Conservation (phyloP, 2,888 invertebrate species). For the Margaritifera margaritifera region DNA sequence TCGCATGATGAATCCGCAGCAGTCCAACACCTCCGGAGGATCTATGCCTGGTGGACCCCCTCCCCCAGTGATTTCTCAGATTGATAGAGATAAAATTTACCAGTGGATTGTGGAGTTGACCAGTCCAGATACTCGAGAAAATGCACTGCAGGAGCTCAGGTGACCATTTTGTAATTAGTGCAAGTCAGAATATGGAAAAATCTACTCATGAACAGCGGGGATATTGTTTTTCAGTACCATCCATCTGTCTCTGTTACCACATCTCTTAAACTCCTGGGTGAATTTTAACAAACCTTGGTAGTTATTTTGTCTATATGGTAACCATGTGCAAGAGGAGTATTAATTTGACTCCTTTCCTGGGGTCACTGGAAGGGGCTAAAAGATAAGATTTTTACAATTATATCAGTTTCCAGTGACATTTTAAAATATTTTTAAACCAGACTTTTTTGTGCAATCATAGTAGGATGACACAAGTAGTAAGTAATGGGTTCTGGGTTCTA, state of each 20-base stretch:
- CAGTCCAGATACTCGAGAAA: slow-evolving; percentile 94
- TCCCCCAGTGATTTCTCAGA: slow-evolving; percentile 44
- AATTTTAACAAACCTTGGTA: no score
- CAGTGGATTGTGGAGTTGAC: slow-evolving; percentile 94
- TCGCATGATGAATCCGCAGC: slow-evolving; percentile 48
- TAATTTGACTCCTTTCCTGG: no score
- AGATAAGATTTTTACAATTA: no score
- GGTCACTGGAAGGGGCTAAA: no score
- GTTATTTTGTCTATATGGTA: no score
- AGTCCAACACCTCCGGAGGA: slow-evolving; percentile 27
- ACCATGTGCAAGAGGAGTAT: no score
- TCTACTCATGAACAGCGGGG: not conserved
- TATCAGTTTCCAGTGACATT: no score
- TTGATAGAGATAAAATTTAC: slow-evolving; percentile 90
- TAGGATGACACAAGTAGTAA: no score
- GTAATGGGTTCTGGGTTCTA: no score
- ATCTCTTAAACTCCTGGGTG: no score
- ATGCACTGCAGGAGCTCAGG: slow-evolving; percentile 96
- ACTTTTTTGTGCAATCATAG: no score
- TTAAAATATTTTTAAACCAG: no score
- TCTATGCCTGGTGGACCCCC: slow-evolving; percentile 14
- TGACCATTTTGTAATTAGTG: slow-evolving; percentile 56
- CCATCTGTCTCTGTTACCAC: not conserved
- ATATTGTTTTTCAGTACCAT: not conserved
- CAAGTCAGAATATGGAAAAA: not conserved